A percentile compares a stretch with the other conserved stretches of the same genome.
phyloP scores from a whole-genome alignment of 1,140 invertebrate species.

The Hylaeus anthracinus region DNA sequence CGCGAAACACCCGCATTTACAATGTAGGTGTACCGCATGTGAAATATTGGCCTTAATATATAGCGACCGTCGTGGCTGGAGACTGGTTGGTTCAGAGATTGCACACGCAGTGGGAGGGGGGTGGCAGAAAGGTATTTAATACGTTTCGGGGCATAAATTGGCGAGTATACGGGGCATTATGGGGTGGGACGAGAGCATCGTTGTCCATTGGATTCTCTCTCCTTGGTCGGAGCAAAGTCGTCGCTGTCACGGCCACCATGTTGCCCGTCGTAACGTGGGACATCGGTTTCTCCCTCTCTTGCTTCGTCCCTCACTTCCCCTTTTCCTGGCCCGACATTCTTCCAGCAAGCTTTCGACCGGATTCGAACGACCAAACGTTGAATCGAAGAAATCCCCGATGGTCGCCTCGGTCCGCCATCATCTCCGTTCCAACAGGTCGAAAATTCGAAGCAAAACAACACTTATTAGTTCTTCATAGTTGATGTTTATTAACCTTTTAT shows the following conservation, averaged over 20 bases:
- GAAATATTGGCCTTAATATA: slow-evolving; percentile 76
- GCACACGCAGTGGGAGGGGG: slow-evolving; percentile 45
- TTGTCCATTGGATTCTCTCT: slow-evolving; percentile 45
- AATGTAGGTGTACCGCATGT: slow-evolving; percentile 75
- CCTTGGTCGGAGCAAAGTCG: slow-evolving; percentile 40
- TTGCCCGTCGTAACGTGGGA: slow-evolving; percentile 56
- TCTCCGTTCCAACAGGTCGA: too few relatives aligned
- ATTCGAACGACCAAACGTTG: not conserved
- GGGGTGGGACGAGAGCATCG: slow-evolving; percentile 65
- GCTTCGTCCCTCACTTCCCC: slow-evolving; percentile 12
- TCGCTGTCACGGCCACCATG: slow-evolving; percentile 63
- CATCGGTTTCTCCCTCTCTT: slow-evolving; percentile 35
- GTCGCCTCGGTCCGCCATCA: not conserved
- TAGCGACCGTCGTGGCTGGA: slow-evolving; percentile 49
- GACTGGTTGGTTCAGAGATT: slow-evolving; percentile 54
- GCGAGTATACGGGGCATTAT: slow-evolving; percentile 77
- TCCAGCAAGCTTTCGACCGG: not conserved
- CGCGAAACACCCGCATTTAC: slow-evolving; percentile 74
- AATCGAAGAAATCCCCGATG: slow-evolving; percentile 15
- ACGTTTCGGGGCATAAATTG: slow-evolving; percentile 78
- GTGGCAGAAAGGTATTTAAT: slow-evolving; percentile 73
- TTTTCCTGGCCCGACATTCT: slow-evolving; percentile 10
- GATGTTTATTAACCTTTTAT: too few relatives aligned
- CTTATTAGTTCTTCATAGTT: too few relatives aligned
- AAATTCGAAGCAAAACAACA: too few relatives aligned